These are phyloP conservation scores for Zenarchopterus dispar DNA, from an alignment of 2,797 vertebrate species.

Conservation along the genomic window DNA sequence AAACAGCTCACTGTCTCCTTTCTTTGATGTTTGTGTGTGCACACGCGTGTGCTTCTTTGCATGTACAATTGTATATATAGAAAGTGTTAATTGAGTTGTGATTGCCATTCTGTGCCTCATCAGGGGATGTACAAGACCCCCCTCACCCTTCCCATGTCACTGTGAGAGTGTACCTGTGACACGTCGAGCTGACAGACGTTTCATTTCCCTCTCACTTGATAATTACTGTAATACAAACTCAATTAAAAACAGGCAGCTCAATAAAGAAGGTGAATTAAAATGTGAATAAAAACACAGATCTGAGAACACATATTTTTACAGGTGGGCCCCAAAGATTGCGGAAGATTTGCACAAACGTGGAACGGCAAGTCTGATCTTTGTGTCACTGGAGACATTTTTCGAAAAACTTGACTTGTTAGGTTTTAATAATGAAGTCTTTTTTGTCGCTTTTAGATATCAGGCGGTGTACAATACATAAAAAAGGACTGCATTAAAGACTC, in stretches of 20 bases:
- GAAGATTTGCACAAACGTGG: conserved; percentile 14
- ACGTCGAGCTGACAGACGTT: conserved; percentile 72
- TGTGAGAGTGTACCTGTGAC: conserved; percentile 77
- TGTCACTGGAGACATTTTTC: conserved; percentile 13
- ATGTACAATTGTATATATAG: conserved; percentile 78
- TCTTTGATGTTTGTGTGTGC: conserved; percentile 44
- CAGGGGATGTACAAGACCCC: conserved; percentile 60
- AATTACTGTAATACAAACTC: conserved; percentile 80
- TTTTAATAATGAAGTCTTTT: conserved; percentile 7
- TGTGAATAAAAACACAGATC: conserved; percentile 58
- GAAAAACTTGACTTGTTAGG: conserved; percentile 3
- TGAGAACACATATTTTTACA: conserved; percentile 55
- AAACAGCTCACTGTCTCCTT: conserved; percentile 53
- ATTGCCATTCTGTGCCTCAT: conserved; percentile 78
- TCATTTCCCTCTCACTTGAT: conserved; percentile 75
- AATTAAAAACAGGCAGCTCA: conserved; percentile 77
- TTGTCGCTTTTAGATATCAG: conserved; percentile 17
- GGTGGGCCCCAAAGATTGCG: conserved; percentile 22
- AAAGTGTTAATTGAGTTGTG: conserved; percentile 84
- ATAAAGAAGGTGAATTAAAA: conserved; percentile 63
- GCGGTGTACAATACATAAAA: conserved; percentile 32
- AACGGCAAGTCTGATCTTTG: background rate
- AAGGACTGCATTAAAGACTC: conserved; percentile 18
- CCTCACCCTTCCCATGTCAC: conserved; percentile 61
- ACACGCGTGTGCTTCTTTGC: conserved; percentile 23